These are phyloP conservation scores for Pygocentrus nattereri DNA, from an alignment of 2,797 vertebrate species.

Conservation along the genomic window DNA sequence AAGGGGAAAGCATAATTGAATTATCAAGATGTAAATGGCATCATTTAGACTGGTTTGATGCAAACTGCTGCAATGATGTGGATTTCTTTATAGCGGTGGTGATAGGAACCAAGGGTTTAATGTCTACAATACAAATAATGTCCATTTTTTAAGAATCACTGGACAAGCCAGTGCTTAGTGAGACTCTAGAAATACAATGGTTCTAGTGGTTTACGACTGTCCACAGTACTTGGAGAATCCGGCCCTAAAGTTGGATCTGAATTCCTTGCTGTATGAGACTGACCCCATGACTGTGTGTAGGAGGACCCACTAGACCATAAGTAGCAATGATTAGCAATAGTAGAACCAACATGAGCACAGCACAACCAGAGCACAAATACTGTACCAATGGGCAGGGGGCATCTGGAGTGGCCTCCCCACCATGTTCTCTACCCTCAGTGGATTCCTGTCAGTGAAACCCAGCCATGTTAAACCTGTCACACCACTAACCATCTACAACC, in stretches of 20 bases:
- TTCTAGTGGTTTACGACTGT: too few species aligned
- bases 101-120: too few species aligned
- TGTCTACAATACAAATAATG: too few species aligned
- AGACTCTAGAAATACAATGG: too few species aligned
- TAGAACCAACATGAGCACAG: constrained; percentile 51
- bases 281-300: constrained; percentile 5
- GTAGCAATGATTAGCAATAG: constrained; percentile 41
- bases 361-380: constrained; percentile 70
- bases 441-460: constrained; percentile 83
- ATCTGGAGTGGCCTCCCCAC: constrained; percentile 74
- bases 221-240: background rate
- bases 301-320: constrained; percentile 29
- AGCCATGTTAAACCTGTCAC: constrained; percentile 66
- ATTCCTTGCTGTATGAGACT: constrained; percentile 30
- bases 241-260: background rate
- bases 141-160: too few species aligned
- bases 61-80: too few species aligned
- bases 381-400: constrained; percentile 87
- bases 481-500: constrained; percentile 23
- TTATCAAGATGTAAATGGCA: too few species aligned
- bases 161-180: too few species aligned
- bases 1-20: too few species aligned
- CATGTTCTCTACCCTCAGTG: constrained; percentile 71
- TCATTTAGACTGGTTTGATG: too few species aligned
- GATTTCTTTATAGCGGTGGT: too few species aligned